These are phyloP conservation scores for Rhyacichthys aspro DNA, from an alignment of 2,797 vertebrate species.

Conservation along the genomic window DNA sequence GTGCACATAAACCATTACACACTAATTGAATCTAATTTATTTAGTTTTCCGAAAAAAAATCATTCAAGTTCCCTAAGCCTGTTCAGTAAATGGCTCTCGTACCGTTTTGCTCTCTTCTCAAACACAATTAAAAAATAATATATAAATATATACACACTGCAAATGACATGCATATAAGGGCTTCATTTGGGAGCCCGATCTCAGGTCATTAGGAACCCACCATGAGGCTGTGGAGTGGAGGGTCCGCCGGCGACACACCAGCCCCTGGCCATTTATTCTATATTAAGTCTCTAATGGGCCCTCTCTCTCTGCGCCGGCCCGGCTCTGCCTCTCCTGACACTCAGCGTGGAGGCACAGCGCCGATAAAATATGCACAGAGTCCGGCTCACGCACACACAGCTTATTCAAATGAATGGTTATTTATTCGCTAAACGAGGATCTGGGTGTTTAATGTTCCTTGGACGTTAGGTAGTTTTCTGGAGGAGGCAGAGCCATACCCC, in stretches of 20 bases:
- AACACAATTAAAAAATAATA: constrained; percentile 99
- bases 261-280: constrained; percentile 99
- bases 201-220: constrained; percentile 99
- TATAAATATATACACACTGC: constrained; percentile 99
- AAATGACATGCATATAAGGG: constrained; percentile 99
- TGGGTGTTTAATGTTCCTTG: constrained; percentile 99
- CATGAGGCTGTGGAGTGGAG: constrained; percentile 90
- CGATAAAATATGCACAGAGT: constrained; percentile 96
- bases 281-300: constrained; percentile 99
- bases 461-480: constrained; percentile 96
- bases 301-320: constrained; percentile 65
- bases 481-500: constrained; percentile 90
- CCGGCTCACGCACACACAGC: constrained; percentile 81
- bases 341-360: constrained; percentile 71
- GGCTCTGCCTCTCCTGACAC: constrained; percentile 62
- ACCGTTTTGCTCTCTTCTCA: constrained; percentile 97
- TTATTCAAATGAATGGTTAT: constrained; percentile 99
- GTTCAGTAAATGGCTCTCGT: constrained; percentile 75
- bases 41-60: constrained; percentile 87
- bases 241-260: constrained; percentile 94
- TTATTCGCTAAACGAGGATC: constrained; percentile 99
- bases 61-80: constrained; percentile 74
- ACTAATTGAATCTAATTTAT: constrained; percentile 99
- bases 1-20: constrained; percentile 81
- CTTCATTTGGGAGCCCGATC: constrained; percentile 97